phyloP scores from a whole-genome alignment of 2,797 vertebrate species.

The Sciurus carolinensis region DNA sequence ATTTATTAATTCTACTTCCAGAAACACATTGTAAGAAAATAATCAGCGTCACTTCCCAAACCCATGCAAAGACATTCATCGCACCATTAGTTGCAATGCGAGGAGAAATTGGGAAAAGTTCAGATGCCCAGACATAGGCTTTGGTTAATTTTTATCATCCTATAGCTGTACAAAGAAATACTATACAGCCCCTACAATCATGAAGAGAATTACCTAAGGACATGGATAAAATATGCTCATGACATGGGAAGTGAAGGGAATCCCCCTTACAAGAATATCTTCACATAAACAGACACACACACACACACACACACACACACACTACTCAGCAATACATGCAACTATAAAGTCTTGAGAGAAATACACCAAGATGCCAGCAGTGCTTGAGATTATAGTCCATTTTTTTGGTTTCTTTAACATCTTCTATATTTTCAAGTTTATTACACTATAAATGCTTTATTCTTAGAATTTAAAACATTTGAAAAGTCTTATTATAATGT shows the following conservation, averaged over 20 bases:
- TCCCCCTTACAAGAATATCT: not conserved
- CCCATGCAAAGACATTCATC: not conserved
- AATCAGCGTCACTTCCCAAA: not conserved
- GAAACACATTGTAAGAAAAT: conserved; percentile 44
- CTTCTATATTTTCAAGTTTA: conserved; percentile 1
- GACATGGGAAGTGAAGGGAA: not conserved
- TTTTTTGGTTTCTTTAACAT: conserved; percentile 44
- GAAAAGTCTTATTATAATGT: not conserved
- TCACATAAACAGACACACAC: too few species aligned
- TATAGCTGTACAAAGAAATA: not conserved
- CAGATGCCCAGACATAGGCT: conserved; percentile 2
- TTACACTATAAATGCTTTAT: not conserved
- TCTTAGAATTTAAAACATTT: not conserved
- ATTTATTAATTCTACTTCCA: not conserved
- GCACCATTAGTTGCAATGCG: not conserved
- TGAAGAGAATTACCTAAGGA: conserved; percentile 27
- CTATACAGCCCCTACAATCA: not conserved
- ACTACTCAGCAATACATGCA: not conserved
- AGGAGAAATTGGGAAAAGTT: not conserved
- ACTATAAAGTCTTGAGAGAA: not conserved
- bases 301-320: accelerated
- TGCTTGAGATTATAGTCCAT: not conserved
- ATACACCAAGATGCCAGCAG: not conserved
- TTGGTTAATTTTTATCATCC: not conserved
- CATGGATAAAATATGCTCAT: not conserved